phyloP scores from a whole-genome alignment of 1,140 invertebrate genomes.

The Drosophila ironensis region DNA sequence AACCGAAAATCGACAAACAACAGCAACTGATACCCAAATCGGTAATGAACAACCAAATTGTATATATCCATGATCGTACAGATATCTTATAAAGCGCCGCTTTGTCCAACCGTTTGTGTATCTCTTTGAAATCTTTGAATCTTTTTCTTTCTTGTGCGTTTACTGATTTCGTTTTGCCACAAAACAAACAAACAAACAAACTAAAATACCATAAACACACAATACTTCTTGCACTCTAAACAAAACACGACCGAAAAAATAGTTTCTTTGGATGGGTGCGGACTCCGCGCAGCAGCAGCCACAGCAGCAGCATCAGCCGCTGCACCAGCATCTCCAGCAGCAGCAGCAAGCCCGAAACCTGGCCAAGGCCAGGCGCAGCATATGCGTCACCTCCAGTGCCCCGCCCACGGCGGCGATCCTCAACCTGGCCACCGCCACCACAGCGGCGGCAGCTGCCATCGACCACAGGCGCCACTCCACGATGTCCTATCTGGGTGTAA shows the following conservation, averaged over 20 bases:
- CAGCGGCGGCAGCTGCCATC: slow-evolving; percentile 32
- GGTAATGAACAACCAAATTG: slow-evolving; percentile 61
- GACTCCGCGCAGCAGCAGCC: slow-evolving; percentile 55
- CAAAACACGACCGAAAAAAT: slow-evolving; percentile 27
- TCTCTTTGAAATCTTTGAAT: slow-evolving; percentile 34
- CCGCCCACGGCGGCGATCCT: slow-evolving; percentile 58
- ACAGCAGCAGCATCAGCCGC: slow-evolving; percentile 52
- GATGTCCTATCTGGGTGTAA: slow-evolving; percentile 81
- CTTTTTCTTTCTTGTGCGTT: slow-evolving; percentile 35
- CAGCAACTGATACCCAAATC: slow-evolving; percentile 74
- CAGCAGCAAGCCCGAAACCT: slow-evolving; percentile 48
- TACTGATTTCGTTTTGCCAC: slow-evolving; percentile 35
- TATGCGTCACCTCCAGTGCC: slow-evolving; percentile 73
- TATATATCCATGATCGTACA: slow-evolving; percentile 46
- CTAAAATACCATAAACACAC: slow-evolving; percentile 10
- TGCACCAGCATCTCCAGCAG: slow-evolving; percentile 54
- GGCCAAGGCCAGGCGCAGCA: slow-evolving; percentile 65
- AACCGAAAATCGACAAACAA: slow-evolving; percentile 36
- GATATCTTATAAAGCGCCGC: slow-evolving; percentile 30
- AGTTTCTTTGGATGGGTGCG: slow-evolving; percentile 78
- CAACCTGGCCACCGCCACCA: slow-evolving; percentile 35
- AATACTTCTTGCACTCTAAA: slow-evolving; percentile 32
- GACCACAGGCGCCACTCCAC: slow-evolving; percentile 74
- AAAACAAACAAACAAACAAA: slow-evolving; percentile 9
- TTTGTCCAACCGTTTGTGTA: slow-evolving; percentile 39